phyloP scores from a whole-genome alignment of 1,140 invertebrate genomes.

The Drosophila prosaltans region DNA sequence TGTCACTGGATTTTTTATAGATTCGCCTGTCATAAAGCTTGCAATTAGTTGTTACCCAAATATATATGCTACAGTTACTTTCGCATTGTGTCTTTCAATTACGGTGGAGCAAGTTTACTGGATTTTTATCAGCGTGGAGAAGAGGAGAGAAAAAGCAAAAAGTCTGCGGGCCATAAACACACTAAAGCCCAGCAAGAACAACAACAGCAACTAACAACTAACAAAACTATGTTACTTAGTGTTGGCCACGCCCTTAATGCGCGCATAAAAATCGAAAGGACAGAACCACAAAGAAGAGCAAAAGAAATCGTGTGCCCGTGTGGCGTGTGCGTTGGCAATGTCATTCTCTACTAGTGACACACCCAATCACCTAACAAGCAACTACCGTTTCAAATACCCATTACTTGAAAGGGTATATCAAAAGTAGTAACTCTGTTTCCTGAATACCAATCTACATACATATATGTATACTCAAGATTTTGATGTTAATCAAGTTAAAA shows the following conservation, averaged over 20 bases:
- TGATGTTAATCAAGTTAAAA: no score
- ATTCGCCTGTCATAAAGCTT: constrained; percentile 8
- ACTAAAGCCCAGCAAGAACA: constrained; percentile 11
- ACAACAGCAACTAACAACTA: background rate
- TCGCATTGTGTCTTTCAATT: constrained; percentile 55
- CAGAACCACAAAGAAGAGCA: constrained; percentile 11
- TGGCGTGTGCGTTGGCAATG: constrained; percentile 56
- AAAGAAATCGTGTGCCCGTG: background rate
- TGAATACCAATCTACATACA: no score
- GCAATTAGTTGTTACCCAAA: constrained; percentile 33
- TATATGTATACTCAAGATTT: no score
- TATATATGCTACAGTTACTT: background rate
- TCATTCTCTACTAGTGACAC: constrained; percentile 46
- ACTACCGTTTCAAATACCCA: background rate
- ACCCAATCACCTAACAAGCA: constrained; percentile 32
- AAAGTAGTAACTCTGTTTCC: no score
- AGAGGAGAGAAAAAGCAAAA: constrained; percentile 26
- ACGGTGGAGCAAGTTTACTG: constrained; percentile 53
- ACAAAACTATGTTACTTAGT: constrained; percentile 35
- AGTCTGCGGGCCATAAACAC: constrained; percentile 58
- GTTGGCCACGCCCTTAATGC: constrained; percentile 47
- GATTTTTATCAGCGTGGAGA: constrained; percentile 56
- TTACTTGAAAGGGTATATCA: no score
- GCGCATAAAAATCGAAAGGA: constrained; percentile 3
- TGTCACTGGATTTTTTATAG: constrained; percentile 37